Evolutionary conservation across 2,797 vertebrate genomes (phyloP), one percentile per base, ranked within the genome.

Genomic region (Galaxias olidus): DNA sequence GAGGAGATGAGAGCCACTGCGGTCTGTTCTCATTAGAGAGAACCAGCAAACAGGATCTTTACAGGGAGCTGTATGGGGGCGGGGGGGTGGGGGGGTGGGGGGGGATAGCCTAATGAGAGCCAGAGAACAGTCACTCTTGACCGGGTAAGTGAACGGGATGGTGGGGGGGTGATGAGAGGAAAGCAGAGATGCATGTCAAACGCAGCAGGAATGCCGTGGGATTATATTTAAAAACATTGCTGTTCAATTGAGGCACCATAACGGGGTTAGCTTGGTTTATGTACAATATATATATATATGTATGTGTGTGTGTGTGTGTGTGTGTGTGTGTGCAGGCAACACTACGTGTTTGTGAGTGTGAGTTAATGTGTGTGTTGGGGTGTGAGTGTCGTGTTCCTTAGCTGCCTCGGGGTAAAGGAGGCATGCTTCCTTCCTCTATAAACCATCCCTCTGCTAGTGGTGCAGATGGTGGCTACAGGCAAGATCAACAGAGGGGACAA

Each of bases 1-100:
- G 75, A 82, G 77, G 77, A 79, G 75, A 19, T 67, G 61, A 65
- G 75, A 67, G 80, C 77, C 81, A n/a, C 83, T 81, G 80, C 86
- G 82, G 80, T 82, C 61, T 63, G 68, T 49, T 75, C 76, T 88
- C 80, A 85, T 89, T 89, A 89, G 76, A 72, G 30, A 58, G 63
- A 72, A 51, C 44, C 51, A 75, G 80, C 74, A 30, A 30, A 30
- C 30, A 30, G 30, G 30, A 30, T 30, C 30, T 30, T 30, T 30
- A 30, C 30, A 30, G 30, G 30, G 30, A 30, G n/a, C n/a, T n/a
- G n/a, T n/a, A n/a, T n/a, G n/a, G n/a, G n/a, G n/a, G n/a, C n/a
- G n/a, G n/a, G n/a, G n/a, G n/a, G n/a, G n/a, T n/a, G n/a, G n/a
- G n/a, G n/a, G n/a, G n/a, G n/a, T 74, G 68, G 72, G 73, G 68